Conservation (phyloP, 2,888 invertebrate genomes). For the Amiota communis region DNA sequence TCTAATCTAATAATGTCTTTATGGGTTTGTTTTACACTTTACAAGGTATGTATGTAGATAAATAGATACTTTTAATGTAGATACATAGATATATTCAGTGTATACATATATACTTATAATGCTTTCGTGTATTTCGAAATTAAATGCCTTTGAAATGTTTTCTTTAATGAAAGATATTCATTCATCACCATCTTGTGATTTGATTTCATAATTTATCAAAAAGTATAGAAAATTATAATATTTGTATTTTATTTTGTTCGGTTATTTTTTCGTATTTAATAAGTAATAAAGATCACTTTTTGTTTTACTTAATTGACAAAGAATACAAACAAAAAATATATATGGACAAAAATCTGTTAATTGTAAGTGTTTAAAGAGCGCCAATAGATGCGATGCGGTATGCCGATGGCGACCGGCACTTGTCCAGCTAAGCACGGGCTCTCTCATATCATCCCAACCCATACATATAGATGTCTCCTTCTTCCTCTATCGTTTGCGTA, state of each 20-base stretch:
- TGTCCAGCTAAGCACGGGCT: slow-evolving; percentile 44
- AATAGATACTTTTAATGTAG: slow-evolving; percentile 36
- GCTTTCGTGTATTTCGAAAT: slow-evolving; percentile 20
- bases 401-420: slow-evolving; percentile 1
- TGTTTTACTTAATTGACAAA: slow-evolving; percentile 37
- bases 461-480: slow-evolving; percentile 33
- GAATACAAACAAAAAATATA: slow-evolving; percentile 38
- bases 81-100: no score
- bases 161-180: slow-evolving; percentile 38
- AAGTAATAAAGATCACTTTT: slow-evolving; percentile 58
- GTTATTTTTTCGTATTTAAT: slow-evolving; percentile 37
- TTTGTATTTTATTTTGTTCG: slow-evolving; percentile 37
- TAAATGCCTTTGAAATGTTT: slow-evolving; percentile 3
- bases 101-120: slow-evolving; percentile 23
- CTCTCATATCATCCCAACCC: background rate
- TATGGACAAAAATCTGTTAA: slow-evolving; percentile 27
- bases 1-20: slow-evolving; percentile 16
- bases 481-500: slow-evolving; percentile 16
- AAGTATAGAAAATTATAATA: slow-evolving; percentile 56
- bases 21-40: slow-evolving; percentile 1
- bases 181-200: slow-evolving; percentile 9
- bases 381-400: slow-evolving; percentile 33
- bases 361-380: slow-evolving; percentile 22
- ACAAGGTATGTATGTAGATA: slow-evolving; percentile 21
- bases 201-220: slow-evolving; percentile 54